Evolutionary conservation across 2,113 vertebrate species (phyloP).

Genomic region (Syngnathus scovelli): DNA sequence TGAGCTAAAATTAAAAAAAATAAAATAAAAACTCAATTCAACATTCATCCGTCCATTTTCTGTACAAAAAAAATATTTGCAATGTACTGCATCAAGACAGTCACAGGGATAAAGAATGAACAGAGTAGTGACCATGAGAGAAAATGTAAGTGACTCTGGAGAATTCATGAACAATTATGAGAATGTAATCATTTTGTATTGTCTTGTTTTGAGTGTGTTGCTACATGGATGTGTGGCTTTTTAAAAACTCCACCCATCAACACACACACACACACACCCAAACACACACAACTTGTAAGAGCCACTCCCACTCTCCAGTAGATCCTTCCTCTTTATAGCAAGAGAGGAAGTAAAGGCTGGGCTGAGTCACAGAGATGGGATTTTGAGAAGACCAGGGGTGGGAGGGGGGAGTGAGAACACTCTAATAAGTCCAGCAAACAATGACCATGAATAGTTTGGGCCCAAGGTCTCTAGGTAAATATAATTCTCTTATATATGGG

Average conservation of each 20-base stretch:
- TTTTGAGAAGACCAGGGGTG: constrained; percentile 28
- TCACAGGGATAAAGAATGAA: background rate
- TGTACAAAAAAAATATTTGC: background rate
- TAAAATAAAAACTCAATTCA: background rate
- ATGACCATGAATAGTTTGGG: constrained; percentile 32
- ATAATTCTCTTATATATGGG: background rate
- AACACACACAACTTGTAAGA: constrained; percentile 13
- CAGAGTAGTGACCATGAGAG: background rate
- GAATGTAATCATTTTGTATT: background rate
- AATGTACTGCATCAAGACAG: background rate
- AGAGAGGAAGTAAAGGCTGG: constrained; percentile 50
- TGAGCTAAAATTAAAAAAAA: constrained; percentile 7
- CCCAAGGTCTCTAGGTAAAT: constrained; percentile 15
- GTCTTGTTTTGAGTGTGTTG: background rate
- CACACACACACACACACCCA: constrained; percentile 2
- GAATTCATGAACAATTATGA: background rate
- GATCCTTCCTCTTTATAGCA: constrained; percentile 53
- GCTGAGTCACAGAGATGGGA: constrained; percentile 54
- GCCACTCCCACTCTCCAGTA: constrained; percentile 37
- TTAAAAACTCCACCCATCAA: constrained; percentile 1
- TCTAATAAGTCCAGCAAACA: constrained; percentile 39
- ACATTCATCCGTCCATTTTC: background rate
- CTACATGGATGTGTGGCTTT: background rate
- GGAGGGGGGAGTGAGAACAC: constrained; percentile 20
- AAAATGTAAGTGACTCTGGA: background rate